Evolutionary conservation across 2,888 invertebrate genomes (phyloP), one percentile per base, ranked within the genome.

Genomic region (Andrena dorsata): DNA sequence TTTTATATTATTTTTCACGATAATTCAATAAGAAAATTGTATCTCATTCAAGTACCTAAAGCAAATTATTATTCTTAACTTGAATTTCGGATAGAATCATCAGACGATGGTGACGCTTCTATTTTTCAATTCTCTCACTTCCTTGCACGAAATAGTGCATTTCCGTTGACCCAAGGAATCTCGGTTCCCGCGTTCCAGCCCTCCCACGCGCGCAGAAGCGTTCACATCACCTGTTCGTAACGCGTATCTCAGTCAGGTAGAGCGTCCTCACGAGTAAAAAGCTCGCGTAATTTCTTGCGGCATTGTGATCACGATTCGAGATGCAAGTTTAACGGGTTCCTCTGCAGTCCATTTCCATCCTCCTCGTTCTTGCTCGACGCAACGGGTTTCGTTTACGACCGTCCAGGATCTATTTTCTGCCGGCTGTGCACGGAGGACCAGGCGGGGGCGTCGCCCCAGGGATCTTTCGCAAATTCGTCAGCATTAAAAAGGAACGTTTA

Each of bases 401-500:
- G 26, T 23, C 16, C 28, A 28, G n/a, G 2, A 16, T 49, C 28
- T 65, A 65, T 65, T 65, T 30, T 41, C 23, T 41, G 64, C 16
- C 41, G 41, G 4, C 16, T 41, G 16, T 41, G 64, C 13, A 7
- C 41, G 13, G 41, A 41, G 30, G 23, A 26, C 23, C 23, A 20
- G 10, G 20, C 56, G 56, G 23, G 56, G 4, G 56, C 20, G 23
- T 20, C 23, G 10, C 20, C 20, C 58, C 41, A 16, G 41, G 35
- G 76, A 51, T 73, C 63, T 13, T 2, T 35, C 32, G 66, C 26
- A 77, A 75, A 81, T 75, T 83, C 76, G 70, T 71, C 58, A 56
- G 10, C 26, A 8, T 2, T 53, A 20, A 53, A 53, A 13, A 41
- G 13, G 5, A 16, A 41, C 16, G 41, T 41, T 41, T 41, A 41